Base-by-base conservation (phyloP, 2,797 vertebrate genomes). In the Cheirogaleus major region DNA sequence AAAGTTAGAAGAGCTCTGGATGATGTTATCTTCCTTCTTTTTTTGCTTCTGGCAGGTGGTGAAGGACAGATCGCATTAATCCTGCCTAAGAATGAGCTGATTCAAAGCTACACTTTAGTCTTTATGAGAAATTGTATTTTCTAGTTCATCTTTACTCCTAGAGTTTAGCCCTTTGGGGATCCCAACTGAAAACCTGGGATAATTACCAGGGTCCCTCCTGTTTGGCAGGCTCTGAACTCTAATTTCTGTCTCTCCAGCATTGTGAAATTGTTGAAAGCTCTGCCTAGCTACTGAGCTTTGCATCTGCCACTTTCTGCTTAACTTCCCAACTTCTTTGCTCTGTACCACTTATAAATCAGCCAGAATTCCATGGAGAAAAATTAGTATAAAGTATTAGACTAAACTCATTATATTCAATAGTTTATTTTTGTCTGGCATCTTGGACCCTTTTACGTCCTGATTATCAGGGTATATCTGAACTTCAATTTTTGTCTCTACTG, bases 101-200 rank as follows among this genome's bases (percentile, higher is more conserved):
- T 80, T 95, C 75, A 94, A 96, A 94, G 35, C 45, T 89, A 20
- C 38, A 48, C 59, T 96, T 94, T 70, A 87, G 69, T 83, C 69
- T 96, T 96, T 93, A 35, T 83, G 59, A 65, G 67, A 52, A 93
- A 95, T 78, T 87, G 65, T 70, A 93, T 97, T 96, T 95, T 84
- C 91, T 75, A 93, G 41, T 83, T 95, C 89, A 96, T 95, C 79
- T 9, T 84, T 96, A 69, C 79, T 87, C 59, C 59, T 61, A 82
- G 43, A 95, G 55, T 89, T 97, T 92, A 95, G 90, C 91, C 73
- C 97, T 97, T 96, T 97, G 89, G 96, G 95, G 80, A 96, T 97
- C 75, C 82, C 91, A 97, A 84, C 70, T 93, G 96, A 97, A 97
- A 96, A 95, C 79, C 12, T 95, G 83, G 48, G 82, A 41, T 97